Base-by-base conservation (phyloP, 2,113 vertebrate genomes). In the Heterocephalus glaber region DNA sequence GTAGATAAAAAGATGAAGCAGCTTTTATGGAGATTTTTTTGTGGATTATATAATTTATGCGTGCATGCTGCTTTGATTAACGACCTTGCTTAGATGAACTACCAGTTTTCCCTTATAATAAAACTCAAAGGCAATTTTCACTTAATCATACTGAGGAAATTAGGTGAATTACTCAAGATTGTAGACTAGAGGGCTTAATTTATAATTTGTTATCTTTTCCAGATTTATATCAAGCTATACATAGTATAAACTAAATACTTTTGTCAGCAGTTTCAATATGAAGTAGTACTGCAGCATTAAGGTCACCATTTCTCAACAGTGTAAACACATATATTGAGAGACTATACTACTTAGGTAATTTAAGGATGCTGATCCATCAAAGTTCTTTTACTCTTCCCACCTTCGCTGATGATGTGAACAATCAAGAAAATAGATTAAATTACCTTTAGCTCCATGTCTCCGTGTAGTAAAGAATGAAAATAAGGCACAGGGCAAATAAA, bases 151-250 rank as follows among this genome's bases (percentile, higher is more conserved):
- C 63, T 92, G 65, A 97, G 66, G 60, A 95, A 97, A 96, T 97
- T 97, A 92, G 33, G 89, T 96, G 82, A 97, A 95, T 98, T 97
- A 82, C 41, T 96, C 76, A 97, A 91, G 58, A 96, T 98, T 96
- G 38, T n/a, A 63, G 86, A 97, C 82, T 68, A 81, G 38, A 70
- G 61, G 77, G 63, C 82, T 97, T 98, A 91, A 92, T 96, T 94
- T 97, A 93, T 95, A 85, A 96, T 95, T 92, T 96, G 49, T 95
- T 97, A 79, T 94, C 49, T 84, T 96, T 90, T 97, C 58, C 74
- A 94, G 77, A 90, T 97, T 95, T 96, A 72, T 92, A 94, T 95
- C 17, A 86, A 74, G 33, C 63, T 94, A 56, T 41, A 49, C 65
- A 68, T 95, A 96, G 26, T 86, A 93, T 89, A 94, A 96, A 65